Conservation (phyloP, 2,888 invertebrate genomes). For the Netelia melanura region DNA sequence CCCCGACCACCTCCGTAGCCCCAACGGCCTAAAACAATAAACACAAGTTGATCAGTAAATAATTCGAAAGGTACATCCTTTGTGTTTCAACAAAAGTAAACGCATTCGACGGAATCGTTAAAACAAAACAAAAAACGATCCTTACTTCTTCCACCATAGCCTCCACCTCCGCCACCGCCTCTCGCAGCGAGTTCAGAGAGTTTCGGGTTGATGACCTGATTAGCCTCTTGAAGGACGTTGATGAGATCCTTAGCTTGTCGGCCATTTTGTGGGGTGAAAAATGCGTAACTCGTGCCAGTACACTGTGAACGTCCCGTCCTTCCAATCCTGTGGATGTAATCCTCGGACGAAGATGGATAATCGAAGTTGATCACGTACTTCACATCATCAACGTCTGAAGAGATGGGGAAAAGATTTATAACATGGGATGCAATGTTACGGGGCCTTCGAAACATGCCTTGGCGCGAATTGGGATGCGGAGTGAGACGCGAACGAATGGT, state of each 20-base stretch:
- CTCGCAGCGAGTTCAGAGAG: conserved; percentile 92
- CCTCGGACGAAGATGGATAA: conserved; percentile 97
- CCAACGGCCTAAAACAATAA: conserved; percentile 78
- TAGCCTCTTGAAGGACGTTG: conserved; percentile 95
- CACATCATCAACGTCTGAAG: conserved; percentile 97
- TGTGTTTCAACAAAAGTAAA: conserved; percentile 9
- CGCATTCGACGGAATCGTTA: background rate
- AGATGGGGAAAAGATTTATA: conserved; percentile 69
- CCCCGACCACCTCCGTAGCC: conserved; percentile 76
- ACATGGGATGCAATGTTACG: background rate
- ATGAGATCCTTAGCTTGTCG: conserved; percentile 96
- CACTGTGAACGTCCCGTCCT: conserved; percentile 95
- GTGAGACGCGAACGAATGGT: conserved; percentile 61
- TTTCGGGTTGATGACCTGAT: conserved; percentile 93
- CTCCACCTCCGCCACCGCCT: conserved; percentile 87
- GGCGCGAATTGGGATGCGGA: conserved; percentile 57
- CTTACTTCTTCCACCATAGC: conserved; percentile 85
- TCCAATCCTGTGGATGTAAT: conserved; percentile 98
- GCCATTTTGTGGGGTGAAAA: conserved; percentile 95
- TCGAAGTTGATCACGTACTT: conserved; percentile 98
- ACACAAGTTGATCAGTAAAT: background rate
- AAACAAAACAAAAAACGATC: background rate
- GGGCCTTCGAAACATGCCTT: conserved; percentile 53
- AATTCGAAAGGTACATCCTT: background rate
- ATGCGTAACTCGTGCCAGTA: conserved; percentile 97